Conservation (phyloP, 1,140 invertebrate genomes). For the Eurosta solidaginis region DNA sequence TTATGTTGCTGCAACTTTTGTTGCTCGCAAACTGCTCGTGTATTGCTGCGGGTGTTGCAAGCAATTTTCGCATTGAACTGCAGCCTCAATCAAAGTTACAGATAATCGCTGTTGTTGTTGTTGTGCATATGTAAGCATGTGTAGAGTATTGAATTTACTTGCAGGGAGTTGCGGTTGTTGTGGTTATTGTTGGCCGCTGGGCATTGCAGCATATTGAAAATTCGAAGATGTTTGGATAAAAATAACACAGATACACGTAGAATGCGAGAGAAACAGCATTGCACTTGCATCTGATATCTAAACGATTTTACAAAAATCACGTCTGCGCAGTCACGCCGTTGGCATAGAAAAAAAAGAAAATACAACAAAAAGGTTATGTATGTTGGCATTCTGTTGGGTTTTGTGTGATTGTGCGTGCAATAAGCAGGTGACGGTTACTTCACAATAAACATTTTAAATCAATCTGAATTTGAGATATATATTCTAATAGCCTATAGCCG, state of each 20-base stretch:
- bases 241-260: not conserved
- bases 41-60: slow-evolving; percentile 18
- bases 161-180: not conserved
- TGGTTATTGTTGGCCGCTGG: not conserved
- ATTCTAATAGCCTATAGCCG: too few relatives aligned
- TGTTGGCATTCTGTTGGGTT: too few relatives aligned
- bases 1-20: not conserved
- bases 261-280: not conserved
- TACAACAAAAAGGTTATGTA: too few relatives aligned
- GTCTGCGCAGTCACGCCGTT: not conserved
- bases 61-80: slow-evolving; percentile 13
- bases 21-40: not conserved
- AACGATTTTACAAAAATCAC: slow-evolving; percentile 15
- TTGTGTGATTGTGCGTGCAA: too few relatives aligned
- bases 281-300: not conserved
- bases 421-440: too few relatives aligned
- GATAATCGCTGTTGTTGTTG: not conserved
- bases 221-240: slow-evolving; percentile 3
- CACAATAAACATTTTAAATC: too few relatives aligned
- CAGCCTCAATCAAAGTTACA: not conserved
- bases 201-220: slow-evolving; percentile 8
- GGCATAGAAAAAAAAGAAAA: not conserved
- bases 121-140: too few relatives aligned
- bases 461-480: too few relatives aligned
- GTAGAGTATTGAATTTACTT: not conserved